Conservation (phyloP, 1,140 invertebrate species). For the Calliopsis andreniformis region DNA sequence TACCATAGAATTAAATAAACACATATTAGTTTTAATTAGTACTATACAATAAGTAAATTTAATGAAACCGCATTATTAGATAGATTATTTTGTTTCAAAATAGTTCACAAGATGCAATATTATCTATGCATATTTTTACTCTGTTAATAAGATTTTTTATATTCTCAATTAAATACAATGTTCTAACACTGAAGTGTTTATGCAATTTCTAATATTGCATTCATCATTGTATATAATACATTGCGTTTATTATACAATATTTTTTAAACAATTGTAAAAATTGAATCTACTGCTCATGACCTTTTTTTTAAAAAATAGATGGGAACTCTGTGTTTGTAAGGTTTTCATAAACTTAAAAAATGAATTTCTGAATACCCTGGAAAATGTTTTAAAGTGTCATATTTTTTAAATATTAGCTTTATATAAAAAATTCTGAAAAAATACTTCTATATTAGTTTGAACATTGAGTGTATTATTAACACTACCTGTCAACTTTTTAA, state of each 20-base stretch:
- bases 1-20: not conserved
- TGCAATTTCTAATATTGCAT: not conserved
- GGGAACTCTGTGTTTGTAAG: constrained; percentile 19
- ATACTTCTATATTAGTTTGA: constrained; percentile 29
- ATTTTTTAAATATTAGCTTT: constrained; percentile 8
- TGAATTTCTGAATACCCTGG: constrained; percentile 61
- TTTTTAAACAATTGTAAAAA: constrained; percentile 4
- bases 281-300: too few relatives aligned
- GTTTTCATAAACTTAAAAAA: constrained; percentile 11
- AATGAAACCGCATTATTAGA: not conserved
- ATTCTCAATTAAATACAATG: not conserved
- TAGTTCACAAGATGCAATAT: constrained; percentile 16
- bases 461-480: too few relatives aligned
- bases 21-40: not conserved
- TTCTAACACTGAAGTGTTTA: not conserved
- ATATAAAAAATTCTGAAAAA: constrained; percentile 31
- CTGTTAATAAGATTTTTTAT: constrained; percentile 7
- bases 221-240: not conserved
- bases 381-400: constrained; percentile 7
- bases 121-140: not conserved
- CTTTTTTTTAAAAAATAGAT: constrained; percentile 14
- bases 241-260: not conserved
- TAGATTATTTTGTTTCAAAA: constrained; percentile 21
- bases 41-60: constrained; percentile 27
- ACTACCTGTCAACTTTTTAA: too few relatives aligned